These are phyloP conservation scores for Sceliomorpha sp. DNA, from an alignment of 2,888 invertebrate genomes.

Conservation along the genomic window DNA sequence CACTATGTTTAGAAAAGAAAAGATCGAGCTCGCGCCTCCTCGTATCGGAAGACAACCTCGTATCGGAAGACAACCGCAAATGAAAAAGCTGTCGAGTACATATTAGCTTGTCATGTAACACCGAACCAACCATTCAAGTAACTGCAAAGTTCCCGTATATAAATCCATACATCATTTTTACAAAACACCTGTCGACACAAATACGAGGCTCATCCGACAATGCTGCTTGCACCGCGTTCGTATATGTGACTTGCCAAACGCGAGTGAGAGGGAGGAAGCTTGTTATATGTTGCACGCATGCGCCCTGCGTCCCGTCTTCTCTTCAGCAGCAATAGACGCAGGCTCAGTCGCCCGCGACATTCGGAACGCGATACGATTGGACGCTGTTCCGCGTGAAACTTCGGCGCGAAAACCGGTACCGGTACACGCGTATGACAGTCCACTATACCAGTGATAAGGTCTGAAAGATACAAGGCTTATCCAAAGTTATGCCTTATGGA, in stretches of 20 bases:
- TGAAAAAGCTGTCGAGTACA: too few species aligned
- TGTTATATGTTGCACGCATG: constrained; percentile 74
- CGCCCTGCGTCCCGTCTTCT: constrained; percentile 73
- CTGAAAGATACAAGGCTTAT: constrained; percentile 10
- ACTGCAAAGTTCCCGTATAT: constrained; percentile 21
- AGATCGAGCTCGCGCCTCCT: too few species aligned
- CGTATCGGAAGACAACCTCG: too few species aligned
- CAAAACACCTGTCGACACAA: constrained; percentile 49
- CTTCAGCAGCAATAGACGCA: constrained; percentile 68
- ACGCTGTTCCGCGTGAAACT: constrained; percentile 53
- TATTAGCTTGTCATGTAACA: too few species aligned
- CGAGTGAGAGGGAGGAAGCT: constrained; percentile 63
- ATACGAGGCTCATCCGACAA: constrained; percentile 46
- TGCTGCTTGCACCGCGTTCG: constrained; percentile 49
- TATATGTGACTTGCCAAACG: constrained; percentile 53
- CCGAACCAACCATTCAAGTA: constrained; percentile 21
- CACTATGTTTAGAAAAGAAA: too few species aligned
- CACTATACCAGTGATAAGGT: constrained; percentile 1
- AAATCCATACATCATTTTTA: constrained; percentile 39
- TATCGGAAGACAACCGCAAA: too few species aligned
- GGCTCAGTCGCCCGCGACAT: constrained; percentile 80
- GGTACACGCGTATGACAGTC: constrained; percentile 59
- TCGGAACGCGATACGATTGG: constrained; percentile 77
- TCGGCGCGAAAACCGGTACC: constrained; percentile 60
- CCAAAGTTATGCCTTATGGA: too few species aligned